A percentile compares a stretch with the other conserved stretches of the same genome.
Evolutionary conservation across 2,113 vertebrate species (phyloP).

Genomic region (Chrysemys picta): DNA sequence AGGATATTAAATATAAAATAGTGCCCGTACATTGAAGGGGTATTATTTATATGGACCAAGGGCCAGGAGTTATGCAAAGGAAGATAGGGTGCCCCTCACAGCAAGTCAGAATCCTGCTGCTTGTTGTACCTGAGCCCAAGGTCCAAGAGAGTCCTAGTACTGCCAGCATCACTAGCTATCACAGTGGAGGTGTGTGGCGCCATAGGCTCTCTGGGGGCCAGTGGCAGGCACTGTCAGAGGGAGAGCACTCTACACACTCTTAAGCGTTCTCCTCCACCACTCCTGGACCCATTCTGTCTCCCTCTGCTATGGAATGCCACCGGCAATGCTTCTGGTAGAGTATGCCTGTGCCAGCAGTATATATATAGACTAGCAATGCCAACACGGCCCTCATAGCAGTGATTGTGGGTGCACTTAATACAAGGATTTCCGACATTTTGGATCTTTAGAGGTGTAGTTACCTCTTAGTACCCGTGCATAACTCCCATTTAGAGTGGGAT

Average conservation of each 20-base stretch:
- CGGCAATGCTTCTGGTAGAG: not conserved
- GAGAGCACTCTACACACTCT: not conserved
- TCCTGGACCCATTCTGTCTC: not conserved
- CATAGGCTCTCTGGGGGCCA: not conserved
- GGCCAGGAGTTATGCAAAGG: not conserved
- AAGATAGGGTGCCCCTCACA: not conserved
- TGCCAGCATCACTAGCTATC: not conserved
- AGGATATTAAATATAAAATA: not conserved
- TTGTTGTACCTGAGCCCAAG: not conserved
- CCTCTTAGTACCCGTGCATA: not conserved
- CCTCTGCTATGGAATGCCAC: not conserved
- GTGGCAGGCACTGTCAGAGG: not conserved
- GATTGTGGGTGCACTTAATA: not conserved
- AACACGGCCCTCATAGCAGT: not conserved
- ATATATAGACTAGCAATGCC: not conserved
- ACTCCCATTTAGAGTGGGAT: conserved; percentile 17
- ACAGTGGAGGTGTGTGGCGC: not conserved
- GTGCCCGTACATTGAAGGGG: not conserved
- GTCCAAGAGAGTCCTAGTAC: not conserved
- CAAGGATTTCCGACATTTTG: not conserved
- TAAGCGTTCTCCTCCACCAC: not conserved
- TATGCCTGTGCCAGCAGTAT: not conserved
- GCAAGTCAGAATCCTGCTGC: not conserved
- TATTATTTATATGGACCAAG: not conserved
- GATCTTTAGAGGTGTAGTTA: conserved; percentile 16